Conservation (phyloP, 1,140 invertebrate genomes). For the Rhagoletis pomonella region DNA sequence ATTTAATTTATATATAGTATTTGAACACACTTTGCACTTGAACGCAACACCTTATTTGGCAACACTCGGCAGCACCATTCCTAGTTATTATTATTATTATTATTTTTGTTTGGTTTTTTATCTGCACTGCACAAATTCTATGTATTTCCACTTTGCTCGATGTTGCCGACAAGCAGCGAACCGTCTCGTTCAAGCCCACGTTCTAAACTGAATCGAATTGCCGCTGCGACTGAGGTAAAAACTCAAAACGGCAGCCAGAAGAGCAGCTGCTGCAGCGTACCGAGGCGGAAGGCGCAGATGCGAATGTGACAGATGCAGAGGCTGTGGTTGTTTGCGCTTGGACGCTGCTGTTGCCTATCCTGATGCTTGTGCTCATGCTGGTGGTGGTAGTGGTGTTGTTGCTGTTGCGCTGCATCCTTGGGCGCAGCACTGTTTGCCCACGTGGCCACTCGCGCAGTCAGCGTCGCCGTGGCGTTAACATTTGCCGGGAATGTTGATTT, state of each 20-base stretch:
- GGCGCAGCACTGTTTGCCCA: constrained; percentile 11
- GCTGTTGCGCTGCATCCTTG: constrained; percentile 11
- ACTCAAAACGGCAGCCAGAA: constrained; percentile 6
- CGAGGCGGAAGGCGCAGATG: constrained; percentile 30
- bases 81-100: neutral
- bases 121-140: neutral
- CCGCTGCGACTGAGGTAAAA: constrained; percentile 34
- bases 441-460: constrained; percentile 1
- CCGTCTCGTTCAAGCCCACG: constrained; percentile 58
- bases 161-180: constrained; percentile 56
- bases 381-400: neutral
- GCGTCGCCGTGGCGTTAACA: neutral
- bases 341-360: neutral
- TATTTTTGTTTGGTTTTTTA: neutral
- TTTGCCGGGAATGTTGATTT: neutral
- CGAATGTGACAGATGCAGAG: neutral
- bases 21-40: constrained; percentile 3
- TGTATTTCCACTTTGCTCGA: constrained; percentile 31
- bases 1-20: no score
- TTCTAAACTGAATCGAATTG: constrained; percentile 58
- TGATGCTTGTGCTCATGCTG: neutral
- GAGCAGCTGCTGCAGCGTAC: neutral
- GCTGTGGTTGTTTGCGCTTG: neutral
- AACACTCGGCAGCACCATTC: constrained; percentile 11
- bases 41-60: neutral